Conservation (phyloP, 2,888 invertebrate genomes). For the Sarcophaga variegata region DNA sequence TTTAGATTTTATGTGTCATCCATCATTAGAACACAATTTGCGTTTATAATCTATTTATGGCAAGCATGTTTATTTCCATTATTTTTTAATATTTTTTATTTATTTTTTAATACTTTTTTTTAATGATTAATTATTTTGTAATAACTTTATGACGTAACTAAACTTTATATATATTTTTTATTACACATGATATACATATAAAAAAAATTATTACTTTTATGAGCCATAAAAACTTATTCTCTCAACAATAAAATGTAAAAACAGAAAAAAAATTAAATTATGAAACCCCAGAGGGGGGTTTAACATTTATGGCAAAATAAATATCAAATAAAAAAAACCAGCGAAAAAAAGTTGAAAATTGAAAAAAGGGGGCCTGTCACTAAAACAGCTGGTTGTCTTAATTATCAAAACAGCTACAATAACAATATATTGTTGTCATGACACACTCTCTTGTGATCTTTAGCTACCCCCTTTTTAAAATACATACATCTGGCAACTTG, state of each 20-base stretch:
- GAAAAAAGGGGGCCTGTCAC: constrained; percentile 57
- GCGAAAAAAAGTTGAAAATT: background rate
- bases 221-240: constrained; percentile 60
- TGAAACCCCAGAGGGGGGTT: constrained; percentile 37
- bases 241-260: constrained; percentile 35
- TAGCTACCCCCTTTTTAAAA: background rate
- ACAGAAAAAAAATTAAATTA: constrained; percentile 39
- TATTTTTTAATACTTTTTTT: constrained; percentile 37
- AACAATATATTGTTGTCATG: background rate
- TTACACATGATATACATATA: constrained; percentile 16
- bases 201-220: constrained; percentile 38
- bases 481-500: background rate
- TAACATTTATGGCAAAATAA: constrained; percentile 41
- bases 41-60: constrained; percentile 56
- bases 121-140: constrained; percentile 52
- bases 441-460: background rate
- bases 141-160: constrained; percentile 62
- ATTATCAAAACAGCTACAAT: constrained; percentile 19
- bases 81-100: background rate
- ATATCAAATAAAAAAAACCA: background rate
- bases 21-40: constrained; percentile 23
- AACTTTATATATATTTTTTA: constrained; percentile 29
- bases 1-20: constrained; percentile 11
- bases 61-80: constrained; percentile 17
- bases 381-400: constrained; percentile 62